A percentile compares a stretch with the other conserved stretches of the same genome.
phyloP scores from a whole-genome alignment of 2,113 vertebrate genomes.

The Pteronura brasiliensis region DNA sequence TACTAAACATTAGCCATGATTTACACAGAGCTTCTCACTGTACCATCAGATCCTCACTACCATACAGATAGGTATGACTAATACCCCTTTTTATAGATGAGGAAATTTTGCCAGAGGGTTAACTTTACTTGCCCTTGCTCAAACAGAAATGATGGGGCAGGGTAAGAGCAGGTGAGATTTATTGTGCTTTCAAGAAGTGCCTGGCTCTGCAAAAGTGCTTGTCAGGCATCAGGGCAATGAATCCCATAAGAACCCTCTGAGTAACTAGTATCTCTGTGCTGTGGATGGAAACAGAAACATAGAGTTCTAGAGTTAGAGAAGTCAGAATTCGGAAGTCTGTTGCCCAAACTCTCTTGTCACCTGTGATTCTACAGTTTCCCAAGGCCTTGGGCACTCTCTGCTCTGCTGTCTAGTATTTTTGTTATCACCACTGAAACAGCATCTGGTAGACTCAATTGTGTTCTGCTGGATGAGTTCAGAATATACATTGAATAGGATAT shows the following conservation, averaged over 20 bases:
- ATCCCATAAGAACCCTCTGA: background rate
- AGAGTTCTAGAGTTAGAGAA: background rate
- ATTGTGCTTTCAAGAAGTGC: background rate
- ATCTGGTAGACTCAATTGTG: background rate
- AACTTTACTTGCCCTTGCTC: background rate
- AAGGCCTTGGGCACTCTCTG: background rate
- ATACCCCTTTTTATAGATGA: background rate
- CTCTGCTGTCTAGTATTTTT: background rate
- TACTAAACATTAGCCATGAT: background rate
- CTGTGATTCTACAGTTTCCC: background rate
- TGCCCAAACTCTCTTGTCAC: background rate
- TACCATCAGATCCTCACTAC: background rate
- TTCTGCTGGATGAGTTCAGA: background rate
- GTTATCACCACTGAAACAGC: background rate
- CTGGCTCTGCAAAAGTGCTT: background rate
- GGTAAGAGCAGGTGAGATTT: background rate
- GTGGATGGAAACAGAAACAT: background rate
- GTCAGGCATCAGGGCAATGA: background rate
- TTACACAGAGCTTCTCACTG: background rate
- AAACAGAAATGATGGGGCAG: constrained; percentile 22
- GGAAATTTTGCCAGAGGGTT: background rate
- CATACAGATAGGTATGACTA: background rate
- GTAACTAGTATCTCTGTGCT: background rate
- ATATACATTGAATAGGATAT: background rate
- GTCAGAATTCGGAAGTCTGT: background rate